Percentiles rank a stretch among this genome's conserved stretches.
Conservation (phyloP, 2,888 invertebrate genomes). For the Ormyrus thymus region DNA sequence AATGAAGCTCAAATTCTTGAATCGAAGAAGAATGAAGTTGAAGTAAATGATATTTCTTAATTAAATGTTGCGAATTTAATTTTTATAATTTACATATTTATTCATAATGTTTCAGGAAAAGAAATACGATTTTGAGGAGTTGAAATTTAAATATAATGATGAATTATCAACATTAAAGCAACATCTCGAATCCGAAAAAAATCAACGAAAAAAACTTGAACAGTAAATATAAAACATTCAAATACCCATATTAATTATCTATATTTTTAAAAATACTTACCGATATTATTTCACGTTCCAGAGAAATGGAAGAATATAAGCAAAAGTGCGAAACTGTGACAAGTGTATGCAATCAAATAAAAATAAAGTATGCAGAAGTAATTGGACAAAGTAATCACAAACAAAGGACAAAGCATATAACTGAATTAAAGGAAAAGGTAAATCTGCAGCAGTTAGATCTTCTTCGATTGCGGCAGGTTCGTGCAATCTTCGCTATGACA, state of each 20-base stretch:
- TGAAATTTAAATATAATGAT: slow-evolving; percentile 55
- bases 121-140: slow-evolving; percentile 56
- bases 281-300: slow-evolving; percentile 48
- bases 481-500: slow-evolving; percentile 60
- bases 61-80: background rate
- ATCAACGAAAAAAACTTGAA: slow-evolving; percentile 59
- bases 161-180: slow-evolving; percentile 55
- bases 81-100: background rate
- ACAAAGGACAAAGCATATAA: slow-evolving; percentile 80
- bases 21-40: slow-evolving; percentile 35
- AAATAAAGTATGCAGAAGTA: slow-evolving; percentile 78
- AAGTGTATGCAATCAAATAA: slow-evolving; percentile 76
- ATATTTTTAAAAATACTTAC: background rate
- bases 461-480: slow-evolving; percentile 75
- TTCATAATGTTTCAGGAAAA: slow-evolving; percentile 48
- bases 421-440: slow-evolving; percentile 75
- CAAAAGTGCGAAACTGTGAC: slow-evolving; percentile 73
- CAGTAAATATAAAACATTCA: slow-evolving; percentile 58
- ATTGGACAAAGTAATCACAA: slow-evolving; percentile 82
- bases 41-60: slow-evolving; percentile 25
- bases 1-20: slow-evolving; percentile 32
- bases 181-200: slow-evolving; percentile 59
- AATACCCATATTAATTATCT: background rate
- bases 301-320: slow-evolving; percentile 62
- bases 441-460: slow-evolving; percentile 66